phyloP scores from a whole-genome alignment of 2,113 vertebrate genomes.

The Nannobrachium achirus region DNA sequence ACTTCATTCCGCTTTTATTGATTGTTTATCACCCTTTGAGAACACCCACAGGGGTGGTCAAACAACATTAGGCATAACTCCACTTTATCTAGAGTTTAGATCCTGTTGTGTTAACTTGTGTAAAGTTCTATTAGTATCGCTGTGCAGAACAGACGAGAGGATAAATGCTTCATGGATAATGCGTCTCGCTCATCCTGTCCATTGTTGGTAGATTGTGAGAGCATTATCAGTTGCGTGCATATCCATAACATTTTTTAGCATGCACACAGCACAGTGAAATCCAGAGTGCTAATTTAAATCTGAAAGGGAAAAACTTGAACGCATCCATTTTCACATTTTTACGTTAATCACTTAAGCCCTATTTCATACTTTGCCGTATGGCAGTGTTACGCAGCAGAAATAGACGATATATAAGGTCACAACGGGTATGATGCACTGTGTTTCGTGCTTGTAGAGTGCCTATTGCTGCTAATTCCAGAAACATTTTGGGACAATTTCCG shows the following conservation, averaged over 20 bases:
- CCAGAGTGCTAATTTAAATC: too few species aligned
- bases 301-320: too few species aligned
- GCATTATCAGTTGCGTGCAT: conserved; percentile 16
- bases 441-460: too few species aligned
- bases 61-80: not conserved
- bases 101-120: conserved; percentile 6
- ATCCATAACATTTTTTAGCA: not conserved
- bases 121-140: conserved; percentile 2
- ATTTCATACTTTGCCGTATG: too few species aligned
- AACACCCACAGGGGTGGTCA: not conserved
- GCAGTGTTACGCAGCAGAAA: too few species aligned
- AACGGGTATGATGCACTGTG: too few species aligned
- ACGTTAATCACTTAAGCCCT: too few species aligned
- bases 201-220: conserved; percentile 25
- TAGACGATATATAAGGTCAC: too few species aligned
- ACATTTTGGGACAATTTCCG: too few species aligned
- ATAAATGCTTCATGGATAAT: conserved; percentile 24
- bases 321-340: too few species aligned
- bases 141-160: not conserved
- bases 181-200: conserved; percentile 19
- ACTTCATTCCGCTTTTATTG: conserved; percentile 8
- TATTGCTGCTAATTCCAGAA: too few species aligned
- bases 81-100: not conserved
- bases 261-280: not conserved
- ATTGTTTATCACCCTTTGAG: not conserved